phyloP scores from a whole-genome alignment of 1,140 invertebrate species.

The Drosophila ohnishii region DNA sequence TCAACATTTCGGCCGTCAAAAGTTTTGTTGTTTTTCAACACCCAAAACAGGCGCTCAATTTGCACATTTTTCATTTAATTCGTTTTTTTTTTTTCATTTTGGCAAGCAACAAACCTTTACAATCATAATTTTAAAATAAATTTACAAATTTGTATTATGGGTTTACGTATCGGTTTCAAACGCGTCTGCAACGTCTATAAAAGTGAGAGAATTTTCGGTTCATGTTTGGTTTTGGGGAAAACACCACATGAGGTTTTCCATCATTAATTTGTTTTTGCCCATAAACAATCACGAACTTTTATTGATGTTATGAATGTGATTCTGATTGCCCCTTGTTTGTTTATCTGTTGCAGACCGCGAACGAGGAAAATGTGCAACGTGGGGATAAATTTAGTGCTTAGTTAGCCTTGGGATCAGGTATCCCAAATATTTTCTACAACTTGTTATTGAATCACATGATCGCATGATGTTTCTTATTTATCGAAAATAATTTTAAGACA shows the following conservation, averaged over 20 bases:
- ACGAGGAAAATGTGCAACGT: constrained; percentile 23
- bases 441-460: constrained; percentile 5
- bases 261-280: constrained; percentile 22
- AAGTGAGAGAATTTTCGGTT: background rate
- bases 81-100: background rate
- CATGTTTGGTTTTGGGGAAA: constrained; percentile 18
- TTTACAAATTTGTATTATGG: background rate
- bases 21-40: constrained; percentile 8
- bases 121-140: constrained; percentile 5
- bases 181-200: background rate
- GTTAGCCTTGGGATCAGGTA: constrained; percentile 20
- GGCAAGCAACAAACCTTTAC: background rate
- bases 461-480: constrained; percentile 4
- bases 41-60: constrained; percentile 3
- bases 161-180: background rate
- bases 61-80: constrained; percentile 1
- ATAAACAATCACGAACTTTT: constrained; percentile 35
- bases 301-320: constrained; percentile 44
- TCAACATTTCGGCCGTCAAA: background rate
- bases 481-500: background rate
- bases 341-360: constrained; percentile 21
- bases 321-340: constrained; percentile 15
- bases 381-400: constrained; percentile 25
- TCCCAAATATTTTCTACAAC: constrained; percentile 4
- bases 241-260: constrained; percentile 24